phyloP scores from a whole-genome alignment of 1,140 invertebrate genomes.

The Rhagoletis pomonella region DNA sequence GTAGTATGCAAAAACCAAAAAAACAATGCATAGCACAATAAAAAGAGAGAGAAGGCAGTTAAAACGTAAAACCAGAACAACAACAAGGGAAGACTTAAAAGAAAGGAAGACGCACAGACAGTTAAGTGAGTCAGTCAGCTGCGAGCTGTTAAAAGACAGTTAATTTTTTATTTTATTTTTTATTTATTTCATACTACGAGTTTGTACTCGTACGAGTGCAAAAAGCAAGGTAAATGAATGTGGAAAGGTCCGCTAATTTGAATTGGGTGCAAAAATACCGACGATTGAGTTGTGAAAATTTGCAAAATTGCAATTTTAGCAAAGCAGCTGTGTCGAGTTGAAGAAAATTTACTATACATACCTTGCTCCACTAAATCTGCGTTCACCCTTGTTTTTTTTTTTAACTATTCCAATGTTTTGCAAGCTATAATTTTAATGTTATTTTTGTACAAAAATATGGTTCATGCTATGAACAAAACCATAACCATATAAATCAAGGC shows the following conservation, averaged over 20 bases:
- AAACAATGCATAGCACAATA: neutral
- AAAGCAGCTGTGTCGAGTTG: neutral
- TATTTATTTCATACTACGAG: neutral
- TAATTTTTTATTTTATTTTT: slow-evolving; percentile 1
- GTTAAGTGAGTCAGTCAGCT: slow-evolving; percentile 40
- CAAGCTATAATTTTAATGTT: too few relatives aligned
- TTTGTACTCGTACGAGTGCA: neutral
- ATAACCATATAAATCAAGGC: too few relatives aligned
- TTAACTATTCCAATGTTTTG: too few relatives aligned
- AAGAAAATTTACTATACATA: neutral
- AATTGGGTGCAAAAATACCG: slow-evolving; percentile 11
- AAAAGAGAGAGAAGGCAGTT: neutral
- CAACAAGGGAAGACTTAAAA: slow-evolving; percentile 33
- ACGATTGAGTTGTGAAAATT: neutral
- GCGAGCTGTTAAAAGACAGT: neutral
- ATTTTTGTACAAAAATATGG: too few relatives aligned
- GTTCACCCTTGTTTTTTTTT: too few relatives aligned
- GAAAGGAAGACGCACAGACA: slow-evolving; percentile 15
- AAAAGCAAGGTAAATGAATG: neutral
- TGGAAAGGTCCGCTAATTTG: neutral
- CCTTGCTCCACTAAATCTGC: too few relatives aligned
- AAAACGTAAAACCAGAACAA: neutral
- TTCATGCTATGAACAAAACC: too few relatives aligned
- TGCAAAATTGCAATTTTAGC: neutral
- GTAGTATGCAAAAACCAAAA: neutral